Percentiles rank a stretch among this genome's conserved stretches.
Conservation (phyloP, 2,888 invertebrate genomes). For the Andrena dorsata region DNA sequence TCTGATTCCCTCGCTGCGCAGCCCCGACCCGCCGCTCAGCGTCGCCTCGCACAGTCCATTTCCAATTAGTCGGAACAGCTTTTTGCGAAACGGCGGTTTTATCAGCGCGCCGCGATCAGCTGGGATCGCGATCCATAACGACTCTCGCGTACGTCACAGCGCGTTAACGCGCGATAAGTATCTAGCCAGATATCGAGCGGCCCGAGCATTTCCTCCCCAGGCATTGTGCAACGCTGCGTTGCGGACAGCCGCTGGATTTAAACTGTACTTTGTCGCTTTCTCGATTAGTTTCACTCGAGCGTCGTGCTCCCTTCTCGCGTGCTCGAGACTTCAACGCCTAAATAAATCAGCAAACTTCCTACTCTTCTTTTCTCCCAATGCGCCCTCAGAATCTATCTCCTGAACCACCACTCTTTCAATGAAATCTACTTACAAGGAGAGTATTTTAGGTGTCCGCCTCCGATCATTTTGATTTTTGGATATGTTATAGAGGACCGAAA, state of each 20-base stretch:
- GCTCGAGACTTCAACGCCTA: too few species aligned
- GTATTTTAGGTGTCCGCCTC: too few species aligned
- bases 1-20: not conserved
- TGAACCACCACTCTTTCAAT: too few species aligned
- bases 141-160: not conserved
- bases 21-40: not conserved
- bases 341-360: too few species aligned
- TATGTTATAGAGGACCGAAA: too few species aligned
- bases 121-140: constrained; percentile 1
- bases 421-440: too few species aligned
- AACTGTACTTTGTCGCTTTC: not conserved
- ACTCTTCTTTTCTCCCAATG: too few species aligned
- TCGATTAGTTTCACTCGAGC: constrained; percentile 6
- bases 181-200: constrained; percentile 29
- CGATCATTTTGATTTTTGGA: too few species aligned
- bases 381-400: too few species aligned
- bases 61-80: constrained; percentile 19
- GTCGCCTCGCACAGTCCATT: not conserved
- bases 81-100: constrained; percentile 26
- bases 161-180: constrained; percentile 35
- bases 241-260: not conserved
- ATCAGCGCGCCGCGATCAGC: constrained; percentile 13
- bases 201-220: not conserved
- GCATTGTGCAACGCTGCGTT: constrained; percentile 14
- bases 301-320: too few species aligned